phyloP scores from a whole-genome alignment of 2,113 vertebrate species.

The Apus apus region DNA sequence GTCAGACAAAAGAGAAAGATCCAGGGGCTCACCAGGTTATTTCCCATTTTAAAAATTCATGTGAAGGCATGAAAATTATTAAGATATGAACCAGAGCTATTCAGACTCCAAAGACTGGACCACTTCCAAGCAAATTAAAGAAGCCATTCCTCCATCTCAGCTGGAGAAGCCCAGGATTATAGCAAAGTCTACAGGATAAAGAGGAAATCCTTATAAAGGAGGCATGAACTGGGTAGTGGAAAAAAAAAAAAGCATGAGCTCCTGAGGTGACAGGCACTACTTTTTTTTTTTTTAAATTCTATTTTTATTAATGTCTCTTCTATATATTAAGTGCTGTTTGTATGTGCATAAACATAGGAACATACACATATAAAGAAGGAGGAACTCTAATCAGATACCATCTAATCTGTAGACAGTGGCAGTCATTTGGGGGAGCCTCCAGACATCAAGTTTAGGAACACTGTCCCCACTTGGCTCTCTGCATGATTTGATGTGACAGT shows the following conservation, averaged over 20 bases:
- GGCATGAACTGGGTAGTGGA: neutral
- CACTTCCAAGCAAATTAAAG: slow-evolving; percentile 62
- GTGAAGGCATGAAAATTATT: slow-evolving; percentile 45
- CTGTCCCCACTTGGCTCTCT: neutral
- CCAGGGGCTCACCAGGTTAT: slow-evolving; percentile 34
- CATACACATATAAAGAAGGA: neutral
- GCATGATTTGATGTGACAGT: neutral
- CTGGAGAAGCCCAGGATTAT: neutral
- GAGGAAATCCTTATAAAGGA: slow-evolving; percentile 16
- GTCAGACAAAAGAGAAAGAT: neutral
- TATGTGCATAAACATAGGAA: neutral
- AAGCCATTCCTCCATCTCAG: slow-evolving; percentile 46
- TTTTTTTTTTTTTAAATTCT: neutral
- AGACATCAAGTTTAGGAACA: neutral
- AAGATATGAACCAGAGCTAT: slow-evolving; percentile 41
- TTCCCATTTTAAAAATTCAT: slow-evolving; percentile 47
- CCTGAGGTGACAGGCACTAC: neutral
- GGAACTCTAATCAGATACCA: neutral
- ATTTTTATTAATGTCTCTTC: neutral
- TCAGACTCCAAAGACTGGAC: slow-evolving; percentile 51
- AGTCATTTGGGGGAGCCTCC: neutral
- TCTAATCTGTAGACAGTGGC: neutral
- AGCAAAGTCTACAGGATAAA: slow-evolving; percentile 41
- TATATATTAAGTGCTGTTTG: neutral
- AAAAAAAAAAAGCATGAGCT: neutral